These are phyloP conservation scores for Dasyornis broadbenti DNA, from an alignment of 2,113 vertebrate genomes.

Conservation along the genomic window DNA sequence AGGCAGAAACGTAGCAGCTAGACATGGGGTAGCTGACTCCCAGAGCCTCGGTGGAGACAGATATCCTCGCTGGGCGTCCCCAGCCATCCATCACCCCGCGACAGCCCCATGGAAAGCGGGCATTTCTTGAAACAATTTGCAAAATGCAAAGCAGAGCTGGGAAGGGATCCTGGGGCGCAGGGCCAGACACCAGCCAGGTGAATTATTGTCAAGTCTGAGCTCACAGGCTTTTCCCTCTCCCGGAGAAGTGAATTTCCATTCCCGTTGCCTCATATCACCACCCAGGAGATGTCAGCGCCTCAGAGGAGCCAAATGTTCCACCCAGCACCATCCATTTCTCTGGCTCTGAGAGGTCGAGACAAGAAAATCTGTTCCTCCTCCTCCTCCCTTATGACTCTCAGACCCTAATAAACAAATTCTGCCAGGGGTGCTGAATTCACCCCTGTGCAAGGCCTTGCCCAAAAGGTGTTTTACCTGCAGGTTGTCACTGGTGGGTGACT, in stretches of 20 bases:
- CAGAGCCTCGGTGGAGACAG: conserved; percentile 28
- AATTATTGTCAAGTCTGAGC: not conserved
- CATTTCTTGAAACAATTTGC: not conserved
- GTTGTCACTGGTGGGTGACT: not conserved
- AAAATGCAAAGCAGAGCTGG: conserved; percentile 33
- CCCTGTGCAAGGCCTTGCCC: not conserved
- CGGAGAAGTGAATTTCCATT: not conserved
- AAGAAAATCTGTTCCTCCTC: not conserved
- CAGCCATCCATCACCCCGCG: not conserved
- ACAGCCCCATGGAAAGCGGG: not conserved
- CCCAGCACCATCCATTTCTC: not conserved
- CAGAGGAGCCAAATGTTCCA: not conserved
- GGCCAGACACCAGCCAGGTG: not conserved
- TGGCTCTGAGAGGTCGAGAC: not conserved
- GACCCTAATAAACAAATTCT: not conserved
- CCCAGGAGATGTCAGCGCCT: not conserved
- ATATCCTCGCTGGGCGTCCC: not conserved
- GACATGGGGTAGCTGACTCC: conserved; percentile 13
- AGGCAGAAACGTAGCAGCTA: not conserved
- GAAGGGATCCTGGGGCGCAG: not conserved
- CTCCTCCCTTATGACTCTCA: not conserved
- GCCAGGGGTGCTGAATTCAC: not conserved
- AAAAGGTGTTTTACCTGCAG: not conserved
- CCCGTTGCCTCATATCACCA: not conserved
- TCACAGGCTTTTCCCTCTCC: not conserved